Evolutionary conservation across 2,797 vertebrate species (phyloP), one percentile per base, ranked within the genome.

Genomic region (Lagodon rhomboides): DNA sequence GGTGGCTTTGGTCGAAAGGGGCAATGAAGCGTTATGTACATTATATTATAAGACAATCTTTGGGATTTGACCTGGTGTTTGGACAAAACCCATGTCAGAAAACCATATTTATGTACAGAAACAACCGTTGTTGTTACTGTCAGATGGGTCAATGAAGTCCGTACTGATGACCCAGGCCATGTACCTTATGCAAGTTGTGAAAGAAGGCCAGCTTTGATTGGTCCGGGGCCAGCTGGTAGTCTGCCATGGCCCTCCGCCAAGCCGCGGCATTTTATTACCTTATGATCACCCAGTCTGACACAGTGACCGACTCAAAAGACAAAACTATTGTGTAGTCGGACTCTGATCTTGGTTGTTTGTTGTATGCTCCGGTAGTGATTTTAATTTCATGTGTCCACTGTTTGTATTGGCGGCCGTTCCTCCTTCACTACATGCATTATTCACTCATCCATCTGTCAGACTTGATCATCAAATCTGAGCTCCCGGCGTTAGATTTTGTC

Each of bases 361-460:
- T 34, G 34, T 30, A 30, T 30, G n/a, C 10, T 2, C 61, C 20
- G 30, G 16, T 6, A n/a, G 50, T 49, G 44, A 50, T 43, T 70
- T 64, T 3, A 15, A 25, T 65, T 58, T 55, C 3, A 25, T 50
- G 22, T 25, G 56, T 77, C 46, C n/a, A 41, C 15, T 30, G 5
- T 41, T 30, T 34, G 27, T 49, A 16, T n/a, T 74, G 58, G 38
- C 63, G 51, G 8, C n/a, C 44, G 30, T 22, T 70, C n/a, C 47
- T 41, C 3, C 15, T 43, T 50, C 7, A 12, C 38, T 15, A 23
- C 22, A 25, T 55, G 20, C 15, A 34, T 75, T 77, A 59, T 76
- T 73, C 34, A 53, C 73, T 60, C 41, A 17, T 46, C 17, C 9
- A 47, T 70, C 53, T 44, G 5, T 63, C 30, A 43, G 18, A 43